Base-by-base conservation (phyloP, 1,140 invertebrate genomes). In the Cydia amplana region DNA sequence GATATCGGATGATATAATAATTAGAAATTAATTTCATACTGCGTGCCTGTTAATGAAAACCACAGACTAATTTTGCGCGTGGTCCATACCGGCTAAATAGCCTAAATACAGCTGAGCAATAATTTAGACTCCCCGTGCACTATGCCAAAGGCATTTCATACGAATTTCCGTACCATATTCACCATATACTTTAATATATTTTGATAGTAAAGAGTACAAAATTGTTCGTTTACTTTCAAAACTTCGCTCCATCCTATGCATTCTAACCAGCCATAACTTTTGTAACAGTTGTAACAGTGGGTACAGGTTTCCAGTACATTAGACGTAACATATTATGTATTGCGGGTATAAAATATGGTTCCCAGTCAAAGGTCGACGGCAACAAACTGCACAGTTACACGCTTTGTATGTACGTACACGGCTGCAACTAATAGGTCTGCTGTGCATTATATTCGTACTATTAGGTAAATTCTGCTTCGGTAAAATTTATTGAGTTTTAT, bases 301-400 rank as follows among this genome's bases (percentile, higher is more conserved):
- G n/a, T n/a, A n/a, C 65, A 9, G 20, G 28, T 40, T 70, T 70
- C 65, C 65, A 40, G 65, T 70, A 70, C 65, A 70, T 70, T 70
- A 36, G 65, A n/a, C 65, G 65, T 70, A 70, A 70, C 65, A 36
- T 70, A 70, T 70, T 70, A 40, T 70, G 36, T 60, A 60, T 70
- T n/a, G 64, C 16, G 32, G 65, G 65, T 36, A 70, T 70, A 70
- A 70, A 70, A 70, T n/a, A 65, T 65, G 65, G 65, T 20, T 70
- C 28, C 32, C 28, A 43, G 65, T 70, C 32, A 36, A 70, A 70
- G 65, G 65, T 70, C 28, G 55, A 23, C 6, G n/a, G 65, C 16
- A 18, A 32, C 28, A 32, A 67, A 67, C 32, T 67, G 64, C 64
- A 67, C 64, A 16, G 25, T 32, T 32, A 67, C 28, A 67, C 25